These are phyloP conservation scores for Bombus soroeensis DNA, from an alignment of 1,140 invertebrate species.

Conservation along the genomic window DNA sequence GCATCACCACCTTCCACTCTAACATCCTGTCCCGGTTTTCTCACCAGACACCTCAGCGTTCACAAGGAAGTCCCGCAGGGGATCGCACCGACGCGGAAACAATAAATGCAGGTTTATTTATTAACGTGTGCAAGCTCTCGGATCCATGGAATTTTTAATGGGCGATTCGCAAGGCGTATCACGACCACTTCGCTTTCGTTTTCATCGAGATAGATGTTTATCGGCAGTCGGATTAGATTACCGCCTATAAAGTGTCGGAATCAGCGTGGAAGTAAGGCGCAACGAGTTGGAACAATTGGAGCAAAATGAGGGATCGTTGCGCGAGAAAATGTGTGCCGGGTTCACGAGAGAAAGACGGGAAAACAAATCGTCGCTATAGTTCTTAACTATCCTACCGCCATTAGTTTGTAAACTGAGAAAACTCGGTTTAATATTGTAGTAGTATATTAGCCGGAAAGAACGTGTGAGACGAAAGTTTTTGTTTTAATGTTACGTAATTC, in stretches of 20 bases:
- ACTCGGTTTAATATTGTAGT: too few species aligned
- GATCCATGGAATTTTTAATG: neutral
- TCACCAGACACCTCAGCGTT: neutral
- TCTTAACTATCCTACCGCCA: neutral
- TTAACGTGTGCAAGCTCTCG: slow-evolving; percentile 2
- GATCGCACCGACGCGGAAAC: slow-evolving; percentile 31
- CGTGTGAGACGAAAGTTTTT: too few species aligned
- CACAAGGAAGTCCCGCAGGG: slow-evolving; percentile 8
- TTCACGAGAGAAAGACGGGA: neutral
- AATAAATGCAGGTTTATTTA: slow-evolving; percentile 41
- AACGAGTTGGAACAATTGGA: slow-evolving; percentile 24
- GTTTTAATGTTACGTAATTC: too few species aligned
- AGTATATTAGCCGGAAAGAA: too few species aligned
- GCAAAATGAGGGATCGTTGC: slow-evolving; percentile 18
- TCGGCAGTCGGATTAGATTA: slow-evolving; percentile 34
- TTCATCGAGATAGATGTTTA: slow-evolving; percentile 31
- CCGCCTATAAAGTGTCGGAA: slow-evolving; percentile 12
- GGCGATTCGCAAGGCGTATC: neutral
- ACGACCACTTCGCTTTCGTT: slow-evolving; percentile 1
- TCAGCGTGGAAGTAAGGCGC: neutral
- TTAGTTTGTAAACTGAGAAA: neutral
- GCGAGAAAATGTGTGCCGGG: neutral
- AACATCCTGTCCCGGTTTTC: slow-evolving; percentile 1
- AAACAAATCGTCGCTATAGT: neutral
- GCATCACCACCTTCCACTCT: neutral